Base-by-base conservation (phyloP, 2,113 vertebrate species). In the Muscicapa adusta region DNA sequence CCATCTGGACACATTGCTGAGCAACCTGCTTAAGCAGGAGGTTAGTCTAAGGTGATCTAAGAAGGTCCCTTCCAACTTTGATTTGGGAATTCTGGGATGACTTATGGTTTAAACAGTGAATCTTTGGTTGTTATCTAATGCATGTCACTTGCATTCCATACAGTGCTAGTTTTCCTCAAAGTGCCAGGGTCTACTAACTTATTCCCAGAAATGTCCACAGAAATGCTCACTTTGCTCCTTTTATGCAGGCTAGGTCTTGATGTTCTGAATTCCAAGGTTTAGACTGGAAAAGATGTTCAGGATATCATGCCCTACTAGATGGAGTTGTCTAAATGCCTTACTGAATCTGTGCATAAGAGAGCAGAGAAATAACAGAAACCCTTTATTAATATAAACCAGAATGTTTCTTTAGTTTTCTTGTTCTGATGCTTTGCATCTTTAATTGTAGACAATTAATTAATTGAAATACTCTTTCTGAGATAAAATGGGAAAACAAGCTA, bases 291-390 rank as follows among this genome's bases (percentile, higher is more conserved):
- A 79, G 36, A 7, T 8, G 2, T 36, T 72, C 22, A 45, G 13
- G 13, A 10, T 65, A 24, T 76, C 20, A 25, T 0, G 0, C 65
- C 24, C 40, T 83, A 42, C 5, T 23, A 57, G 62, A 68, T 7
- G 45, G 18, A 79, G 36, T 48, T 1, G 8, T 82, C 40, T 40
- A 68, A 65, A 68, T 9, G 43, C 31, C 43, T 85, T 61, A 2
- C 1, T 75, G 26, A 68, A 62, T 68, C 62, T 60, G 10, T 71
- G 20, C 33, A 24, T 18, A 29, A 83, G 20, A 34, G 24, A 77
- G 28, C 2, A 5, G 62, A 89, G n/a, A 67, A 74, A 42, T 42
- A 79, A 56, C 6, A 58, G 38, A 87, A 83, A 40, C 6, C 8
- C 10, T 60, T 67, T 45, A 24, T 61, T 74, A 18, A 3, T 31